These are phyloP conservation scores for Hypotaenidia philippensis DNA, from an alignment of 2,797 vertebrate species.

Conservation along the genomic window DNA sequence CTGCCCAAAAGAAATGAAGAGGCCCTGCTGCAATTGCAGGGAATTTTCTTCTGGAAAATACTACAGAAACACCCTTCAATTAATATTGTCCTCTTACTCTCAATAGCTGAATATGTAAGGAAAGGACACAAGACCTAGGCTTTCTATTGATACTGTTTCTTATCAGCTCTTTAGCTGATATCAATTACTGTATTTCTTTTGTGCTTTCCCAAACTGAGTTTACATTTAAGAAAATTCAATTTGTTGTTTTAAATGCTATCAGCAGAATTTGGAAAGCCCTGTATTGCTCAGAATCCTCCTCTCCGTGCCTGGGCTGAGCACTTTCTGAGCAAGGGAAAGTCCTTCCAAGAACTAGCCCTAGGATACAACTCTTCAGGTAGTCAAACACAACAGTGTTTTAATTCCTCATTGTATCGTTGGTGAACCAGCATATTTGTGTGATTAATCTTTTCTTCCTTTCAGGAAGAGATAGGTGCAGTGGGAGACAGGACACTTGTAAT, in stretches of 20 bases:
- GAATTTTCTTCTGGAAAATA: neutral
- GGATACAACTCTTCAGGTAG: neutral
- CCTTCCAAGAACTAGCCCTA: neutral
- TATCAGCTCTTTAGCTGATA: neutral
- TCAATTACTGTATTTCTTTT: neutral
- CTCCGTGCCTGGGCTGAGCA: neutral
- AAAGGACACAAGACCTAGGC: neutral
- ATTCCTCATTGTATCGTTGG: neutral
- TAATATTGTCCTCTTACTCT: neutral
- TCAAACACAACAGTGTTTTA: neutral
- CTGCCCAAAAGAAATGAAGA: neutral
- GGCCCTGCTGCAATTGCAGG: neutral
- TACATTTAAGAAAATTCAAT: neutral
- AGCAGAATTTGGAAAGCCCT: neutral
- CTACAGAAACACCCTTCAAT: neutral
- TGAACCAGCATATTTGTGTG: neutral
- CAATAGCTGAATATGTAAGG: neutral
- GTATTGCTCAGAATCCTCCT: neutral
- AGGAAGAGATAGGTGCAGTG: slow-evolving; percentile 2
- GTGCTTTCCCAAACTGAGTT: neutral
- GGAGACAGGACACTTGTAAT: neutral
- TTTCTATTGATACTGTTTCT: neutral
- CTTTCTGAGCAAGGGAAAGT: neutral
- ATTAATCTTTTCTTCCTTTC: neutral
- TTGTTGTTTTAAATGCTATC: neutral